These are phyloP conservation scores for Camelus dromedarius DNA, from an alignment of 2,113 vertebrate genomes.

Conservation along the genomic window DNA sequence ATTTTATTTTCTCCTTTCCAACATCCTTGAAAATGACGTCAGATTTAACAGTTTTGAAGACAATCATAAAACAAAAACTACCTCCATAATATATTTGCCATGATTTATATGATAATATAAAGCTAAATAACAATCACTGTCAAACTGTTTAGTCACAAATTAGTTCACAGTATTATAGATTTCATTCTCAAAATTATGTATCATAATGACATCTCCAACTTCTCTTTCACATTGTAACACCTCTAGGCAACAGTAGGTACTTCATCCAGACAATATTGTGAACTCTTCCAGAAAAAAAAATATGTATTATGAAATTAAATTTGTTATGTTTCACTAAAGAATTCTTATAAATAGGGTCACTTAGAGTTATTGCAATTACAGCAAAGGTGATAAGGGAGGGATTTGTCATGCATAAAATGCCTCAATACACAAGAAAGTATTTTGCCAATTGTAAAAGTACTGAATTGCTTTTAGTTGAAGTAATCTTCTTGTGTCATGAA, in stretches of 20 bases:
- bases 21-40: neutral
- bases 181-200: neutral
- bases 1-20: neutral
- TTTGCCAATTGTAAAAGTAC: neutral
- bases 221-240: neutral
- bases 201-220: neutral
- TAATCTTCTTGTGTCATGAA: neutral
- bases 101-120: conserved; percentile 4
- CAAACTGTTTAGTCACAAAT: conserved; percentile 17
- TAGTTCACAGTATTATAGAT: neutral
- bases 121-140: neutral
- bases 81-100: neutral
- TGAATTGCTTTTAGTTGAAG: neutral
- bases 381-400: neutral
- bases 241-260: neutral
- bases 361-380: neutral
- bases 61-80: neutral
- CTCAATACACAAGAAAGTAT: neutral
- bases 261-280: neutral
- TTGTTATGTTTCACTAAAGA: neutral
- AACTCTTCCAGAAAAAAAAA: neutral
- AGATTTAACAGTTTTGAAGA: neutral
- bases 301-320: neutral
- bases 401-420: neutral
- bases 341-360: neutral